phyloP scores from a whole-genome alignment of 2,113 vertebrate species.

The Pseudopipra pipra region DNA sequence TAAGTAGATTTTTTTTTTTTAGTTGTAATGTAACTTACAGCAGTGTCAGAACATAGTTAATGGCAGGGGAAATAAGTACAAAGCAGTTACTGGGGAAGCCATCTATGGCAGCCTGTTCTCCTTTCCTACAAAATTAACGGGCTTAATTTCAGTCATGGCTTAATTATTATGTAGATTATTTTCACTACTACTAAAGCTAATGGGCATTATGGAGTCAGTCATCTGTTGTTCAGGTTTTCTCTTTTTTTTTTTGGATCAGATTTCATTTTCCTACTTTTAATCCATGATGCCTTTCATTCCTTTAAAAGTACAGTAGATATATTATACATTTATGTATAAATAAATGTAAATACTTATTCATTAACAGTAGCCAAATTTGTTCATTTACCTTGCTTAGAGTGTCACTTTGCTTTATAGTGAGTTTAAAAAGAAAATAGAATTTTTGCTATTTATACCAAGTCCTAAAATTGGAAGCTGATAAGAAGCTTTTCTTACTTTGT shows the following conservation, averaged over 20 bases:
- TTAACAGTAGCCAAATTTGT: not conserved
- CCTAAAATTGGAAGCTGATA: not conserved
- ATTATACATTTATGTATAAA: not conserved
- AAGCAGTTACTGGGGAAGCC: conserved; percentile 39
- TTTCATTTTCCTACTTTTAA: conserved; percentile 28
- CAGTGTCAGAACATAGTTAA: conserved; percentile 2
- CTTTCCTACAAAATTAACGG: conserved; percentile 43
- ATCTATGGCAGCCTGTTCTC: conserved; percentile 33
- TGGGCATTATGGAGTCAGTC: not conserved
- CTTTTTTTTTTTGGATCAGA: not conserved
- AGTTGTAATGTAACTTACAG: not conserved
- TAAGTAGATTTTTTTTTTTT: not conserved
- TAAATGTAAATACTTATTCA: not conserved
- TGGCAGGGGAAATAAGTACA: conserved; percentile 28
- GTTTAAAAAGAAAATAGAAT: not conserved
- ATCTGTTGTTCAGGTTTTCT: not conserved
- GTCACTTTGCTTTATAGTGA: not conserved
- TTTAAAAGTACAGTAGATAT: not conserved
- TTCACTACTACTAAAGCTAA: conserved; percentile 3
- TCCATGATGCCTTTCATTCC: not conserved
- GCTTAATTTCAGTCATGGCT: not conserved
- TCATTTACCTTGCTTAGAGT: not conserved
- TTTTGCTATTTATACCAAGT: not conserved
- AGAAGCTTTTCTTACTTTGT: not conserved
- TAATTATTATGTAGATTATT: conserved; percentile 55